Conservation (phyloP, 2,113 vertebrate genomes). For the Loxodonta africana region DNA sequence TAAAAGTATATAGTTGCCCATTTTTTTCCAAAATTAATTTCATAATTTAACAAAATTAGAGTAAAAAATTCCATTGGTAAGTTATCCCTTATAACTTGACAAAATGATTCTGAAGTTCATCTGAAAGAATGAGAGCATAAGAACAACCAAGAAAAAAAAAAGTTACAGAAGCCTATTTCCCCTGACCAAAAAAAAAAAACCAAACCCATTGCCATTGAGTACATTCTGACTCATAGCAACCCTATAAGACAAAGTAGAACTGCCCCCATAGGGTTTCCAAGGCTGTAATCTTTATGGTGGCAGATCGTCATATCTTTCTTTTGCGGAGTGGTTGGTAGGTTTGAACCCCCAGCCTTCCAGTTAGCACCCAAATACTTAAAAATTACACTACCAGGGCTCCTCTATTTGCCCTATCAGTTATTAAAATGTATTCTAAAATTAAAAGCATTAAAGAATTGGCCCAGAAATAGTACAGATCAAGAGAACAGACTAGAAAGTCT, state of each 20-base stretch:
- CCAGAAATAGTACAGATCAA: not conserved
- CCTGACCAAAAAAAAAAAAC: not conserved
- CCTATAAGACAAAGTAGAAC: too few relatives aligned
- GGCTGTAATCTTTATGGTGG: too few relatives aligned
- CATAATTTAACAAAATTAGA: not conserved
- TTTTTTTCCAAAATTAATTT: constrained; percentile 56
- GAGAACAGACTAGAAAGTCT: not conserved
- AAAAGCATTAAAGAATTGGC: not conserved
- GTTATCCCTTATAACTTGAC: constrained; percentile 14
- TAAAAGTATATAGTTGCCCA: not conserved
- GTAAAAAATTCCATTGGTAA: not conserved
- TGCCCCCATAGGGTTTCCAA: too few relatives aligned
- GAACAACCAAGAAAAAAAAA: not conserved
- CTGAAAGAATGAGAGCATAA: constrained; percentile 19
- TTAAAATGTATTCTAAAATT: not conserved
- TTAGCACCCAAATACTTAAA: too few relatives aligned
- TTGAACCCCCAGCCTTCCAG: too few relatives aligned
- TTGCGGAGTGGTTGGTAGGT: too few relatives aligned
- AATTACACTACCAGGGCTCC: too few relatives aligned
- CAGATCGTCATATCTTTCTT: too few relatives aligned
- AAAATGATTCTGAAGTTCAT: constrained; percentile 5
- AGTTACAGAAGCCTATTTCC: not conserved
- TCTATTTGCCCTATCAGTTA: not conserved
- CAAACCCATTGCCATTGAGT: not conserved
- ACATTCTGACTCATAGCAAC: too few relatives aligned